Base-by-base conservation (phyloP, 2,797 vertebrate genomes). In the Enteromius radiatus region DNA sequence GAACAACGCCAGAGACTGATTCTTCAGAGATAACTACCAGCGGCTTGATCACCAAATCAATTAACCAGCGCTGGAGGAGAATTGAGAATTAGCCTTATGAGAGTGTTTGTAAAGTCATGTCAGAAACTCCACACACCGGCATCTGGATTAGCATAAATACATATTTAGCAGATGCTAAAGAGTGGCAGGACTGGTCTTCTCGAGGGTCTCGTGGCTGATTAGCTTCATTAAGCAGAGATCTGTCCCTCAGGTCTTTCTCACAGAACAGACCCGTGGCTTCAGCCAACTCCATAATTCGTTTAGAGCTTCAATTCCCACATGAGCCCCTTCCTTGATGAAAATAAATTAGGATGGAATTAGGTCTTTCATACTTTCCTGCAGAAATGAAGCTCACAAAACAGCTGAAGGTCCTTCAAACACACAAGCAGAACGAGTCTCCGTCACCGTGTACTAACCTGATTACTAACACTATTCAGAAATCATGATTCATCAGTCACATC, bases 71-170 rank as follows among this genome's bases (percentile, higher is more conserved):
- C 17, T 21, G 12, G 31, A 89, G 90, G 85, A 74, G 54, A 76
- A 89, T 67, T 81, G 83, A 85, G 87, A 88, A 91, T 91, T 91
- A 87, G 59, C 49, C 28, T 41, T 81, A 36, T n/a, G 47, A 23
- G 78, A 84, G 47, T 80, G 63, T 71, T 80, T 67, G 45, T 56
- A 9, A 56, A 56, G 54, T 41, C 49, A 68, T 80, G 56, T 59
- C 45, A 47, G 12, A 47, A 47, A 80, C 82, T 82, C 45, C 23
- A 33, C 43, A 63, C 21, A 36, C 82, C 84, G 54, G 84, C 88
- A 78, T 84, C 85, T 81, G 84, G 7, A 85, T 88, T 88, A 88
- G 83, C 85, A 84, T 85, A 78, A 74, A 78, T 71, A 54, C 80
- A 86, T 86, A 89, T 86, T 8, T 76, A 83, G 52, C 17, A 81